These are phyloP conservation scores for Peromyscus maniculatus DNA, from an alignment of 2,113 vertebrate genomes.

Conservation along the genomic window DNA sequence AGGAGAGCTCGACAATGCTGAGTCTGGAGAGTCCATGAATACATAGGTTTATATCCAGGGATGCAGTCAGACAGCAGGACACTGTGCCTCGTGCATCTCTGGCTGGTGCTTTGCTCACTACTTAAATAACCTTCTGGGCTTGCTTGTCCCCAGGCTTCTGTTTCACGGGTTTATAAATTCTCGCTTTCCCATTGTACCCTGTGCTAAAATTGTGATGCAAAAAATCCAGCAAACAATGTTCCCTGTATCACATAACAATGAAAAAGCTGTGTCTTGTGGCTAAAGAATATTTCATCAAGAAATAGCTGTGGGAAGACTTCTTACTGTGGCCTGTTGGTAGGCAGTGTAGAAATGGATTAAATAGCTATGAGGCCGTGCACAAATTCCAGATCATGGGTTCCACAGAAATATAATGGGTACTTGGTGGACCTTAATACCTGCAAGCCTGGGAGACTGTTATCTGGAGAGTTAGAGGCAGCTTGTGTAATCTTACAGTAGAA, in stretches of 20 bases:
- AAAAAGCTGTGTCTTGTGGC: not conserved
- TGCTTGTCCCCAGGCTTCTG: not conserved
- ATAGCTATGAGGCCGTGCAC: not conserved
- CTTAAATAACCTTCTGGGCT: not conserved
- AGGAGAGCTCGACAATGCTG: too few species aligned
- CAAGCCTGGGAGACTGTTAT: not conserved
- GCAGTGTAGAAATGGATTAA: not conserved
- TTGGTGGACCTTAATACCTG: conserved; percentile 10
- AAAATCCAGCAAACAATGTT: not conserved
- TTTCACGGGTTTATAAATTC: not conserved
- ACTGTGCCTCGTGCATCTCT: too few species aligned
- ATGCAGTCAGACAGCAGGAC: too few species aligned
- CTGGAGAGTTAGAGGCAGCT: conserved; percentile 35
- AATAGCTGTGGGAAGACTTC: not conserved
- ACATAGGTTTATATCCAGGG: too few species aligned
- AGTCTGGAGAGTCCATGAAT: too few species aligned
- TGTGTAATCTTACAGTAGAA: not conserved
- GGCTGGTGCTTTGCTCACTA: too few species aligned
- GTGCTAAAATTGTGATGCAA: not conserved
- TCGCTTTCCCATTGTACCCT: not conserved
- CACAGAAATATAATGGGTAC: not conserved
- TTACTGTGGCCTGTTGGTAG: not conserved
- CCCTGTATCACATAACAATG: not conserved
- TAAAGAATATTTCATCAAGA: conserved; percentile 7
- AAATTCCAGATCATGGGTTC: not conserved